Evolutionary conservation across 2,888 invertebrate genomes (phyloP), one percentile per base, ranked within the genome.

Genomic region (Xestoiulus laeticollis): DNA sequence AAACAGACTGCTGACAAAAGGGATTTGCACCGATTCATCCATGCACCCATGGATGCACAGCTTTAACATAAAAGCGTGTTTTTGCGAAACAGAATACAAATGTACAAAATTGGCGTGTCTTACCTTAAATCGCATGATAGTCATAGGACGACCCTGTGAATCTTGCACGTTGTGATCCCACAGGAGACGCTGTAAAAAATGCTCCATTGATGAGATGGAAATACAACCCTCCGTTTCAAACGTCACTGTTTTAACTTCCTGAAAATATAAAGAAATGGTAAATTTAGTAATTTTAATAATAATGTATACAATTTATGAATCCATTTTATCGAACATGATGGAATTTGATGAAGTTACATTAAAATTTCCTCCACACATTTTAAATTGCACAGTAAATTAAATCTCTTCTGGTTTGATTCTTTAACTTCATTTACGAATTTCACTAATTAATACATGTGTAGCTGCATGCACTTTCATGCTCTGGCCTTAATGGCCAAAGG

Each of bases 121-220:
- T 85, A 88, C 88, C 43, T 88, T 88, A n/a, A 88, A 68, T 32
- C 88, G 85, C 44, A 88, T 85, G 33, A 88, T 78, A 22, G 32
- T 33, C 88, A 88, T 88, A 30, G 68, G 44, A 14, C 84, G 88
- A 0, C 68, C 85, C 22, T 38, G 12, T 12, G 33, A n/a, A 68
- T 88, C 85, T 26, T 59, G 19, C 22, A 85, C 88, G 78, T 85
- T 32, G 85, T 85, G 30, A 16, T 88, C 88, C 88, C 88, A 88
- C 26, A 88, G 26, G 14, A 88, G 59, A 8, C 68, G 84, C 38
- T 88, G 85, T 16, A 88, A 38, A 33, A 85, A 85, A 33, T 22
- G 53, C 59, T 88, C 88, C 85, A 88, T 44, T 32, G 48, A 4
- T 68, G 59, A 16, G 32, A 68, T 85, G 22, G 53, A 59, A 68